phyloP scores from a whole-genome alignment of 1,140 invertebrate genomes.

The Himalopsyche phryganea region DNA sequence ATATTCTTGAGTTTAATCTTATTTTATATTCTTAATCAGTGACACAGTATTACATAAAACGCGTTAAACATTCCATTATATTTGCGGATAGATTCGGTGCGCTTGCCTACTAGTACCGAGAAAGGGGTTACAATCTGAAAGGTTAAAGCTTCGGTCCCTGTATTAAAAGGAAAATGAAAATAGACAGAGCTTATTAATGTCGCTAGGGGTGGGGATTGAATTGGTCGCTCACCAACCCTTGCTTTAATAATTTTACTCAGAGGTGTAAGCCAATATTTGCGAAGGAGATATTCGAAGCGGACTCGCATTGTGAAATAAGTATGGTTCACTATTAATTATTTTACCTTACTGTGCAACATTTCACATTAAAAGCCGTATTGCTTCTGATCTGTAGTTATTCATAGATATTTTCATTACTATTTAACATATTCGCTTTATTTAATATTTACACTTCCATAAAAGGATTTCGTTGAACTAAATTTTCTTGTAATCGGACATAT shows the following conservation, averaged over 20 bases:
- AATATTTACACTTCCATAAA: too few species aligned
- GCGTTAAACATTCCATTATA: background rate
- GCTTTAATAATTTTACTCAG: background rate
- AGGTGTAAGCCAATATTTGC: slow-evolving; percentile 2
- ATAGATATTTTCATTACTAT: too few species aligned
- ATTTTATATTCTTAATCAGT: too few species aligned
- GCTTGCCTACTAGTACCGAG: too few species aligned
- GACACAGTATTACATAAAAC: too few species aligned
- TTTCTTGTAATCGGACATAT: too few species aligned
- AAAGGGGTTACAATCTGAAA: slow-evolving; percentile 9
- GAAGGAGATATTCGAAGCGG: background rate
- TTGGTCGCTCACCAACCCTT: too few species aligned
- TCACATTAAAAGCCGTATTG: too few species aligned
- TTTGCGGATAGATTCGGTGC: slow-evolving; percentile 6
- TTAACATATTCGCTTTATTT: too few species aligned
- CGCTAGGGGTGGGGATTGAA: background rate
- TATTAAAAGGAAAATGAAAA: slow-evolving; percentile 34
- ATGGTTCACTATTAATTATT: background rate
- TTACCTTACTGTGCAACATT: background rate
- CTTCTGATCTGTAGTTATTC: too few species aligned
- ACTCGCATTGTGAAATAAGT: background rate
- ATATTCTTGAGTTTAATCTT: too few species aligned
- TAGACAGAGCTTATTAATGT: slow-evolving; percentile 34
- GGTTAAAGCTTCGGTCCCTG: slow-evolving; percentile 16
- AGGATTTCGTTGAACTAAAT: too few species aligned